These are phyloP conservation scores for Genyomyrus donnyi DNA, from an alignment of 2,113 vertebrate species.

Conservation along the genomic window DNA sequence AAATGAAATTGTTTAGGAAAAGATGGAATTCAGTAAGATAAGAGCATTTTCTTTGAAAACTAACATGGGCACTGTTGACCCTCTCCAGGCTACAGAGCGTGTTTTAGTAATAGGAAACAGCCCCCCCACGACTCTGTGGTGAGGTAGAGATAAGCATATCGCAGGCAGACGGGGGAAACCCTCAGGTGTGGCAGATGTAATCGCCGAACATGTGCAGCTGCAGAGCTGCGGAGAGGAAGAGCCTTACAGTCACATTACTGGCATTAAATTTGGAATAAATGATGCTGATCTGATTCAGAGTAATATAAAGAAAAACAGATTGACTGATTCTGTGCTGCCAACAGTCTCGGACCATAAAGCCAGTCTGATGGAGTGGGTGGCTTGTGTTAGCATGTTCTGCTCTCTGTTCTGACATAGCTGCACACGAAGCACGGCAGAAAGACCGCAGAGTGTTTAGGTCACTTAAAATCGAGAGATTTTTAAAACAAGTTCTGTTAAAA, in stretches of 20 bases:
- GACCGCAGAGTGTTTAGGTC: not conserved
- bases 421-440: not conserved
- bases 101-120: not conserved
- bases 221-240: not conserved
- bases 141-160: not conserved
- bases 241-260: not conserved
- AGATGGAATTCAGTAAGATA: not conserved
- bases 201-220: not conserved
- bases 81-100: not conserved
- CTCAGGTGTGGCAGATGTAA: not conserved
- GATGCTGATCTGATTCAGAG: not conserved
- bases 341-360: not conserved
- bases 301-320: not conserved
- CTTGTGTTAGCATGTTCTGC: not conserved
- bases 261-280: not conserved
- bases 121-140: not conserved
- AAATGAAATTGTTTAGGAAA: conserved; percentile 1
- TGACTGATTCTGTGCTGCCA: not conserved
- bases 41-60: not conserved
- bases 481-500: not conserved
- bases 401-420: not conserved
- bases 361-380: not conserved
- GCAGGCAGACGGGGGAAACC: not conserved
- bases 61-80: not conserved
- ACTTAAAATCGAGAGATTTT: not conserved